These are phyloP conservation scores for Pseudorhombus dupliciocellatus DNA, from an alignment of 2,113 vertebrate genomes.

Conservation along the genomic window DNA sequence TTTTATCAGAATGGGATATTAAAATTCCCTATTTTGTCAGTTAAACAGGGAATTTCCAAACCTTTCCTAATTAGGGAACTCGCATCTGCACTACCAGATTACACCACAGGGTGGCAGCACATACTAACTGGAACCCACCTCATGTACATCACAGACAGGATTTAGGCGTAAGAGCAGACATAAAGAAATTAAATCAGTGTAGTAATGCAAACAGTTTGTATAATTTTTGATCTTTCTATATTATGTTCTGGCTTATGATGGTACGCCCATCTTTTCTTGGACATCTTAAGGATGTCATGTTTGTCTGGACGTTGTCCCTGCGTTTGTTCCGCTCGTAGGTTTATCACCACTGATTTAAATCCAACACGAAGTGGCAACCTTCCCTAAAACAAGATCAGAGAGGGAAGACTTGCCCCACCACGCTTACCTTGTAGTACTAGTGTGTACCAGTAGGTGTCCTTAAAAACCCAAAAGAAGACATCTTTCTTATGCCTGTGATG, in stretches of 20 bases:
- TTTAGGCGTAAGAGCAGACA: background rate
- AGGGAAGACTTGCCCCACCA: background rate
- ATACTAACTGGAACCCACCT: background rate
- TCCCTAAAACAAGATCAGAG: background rate
- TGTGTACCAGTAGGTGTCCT: slow-evolving; percentile 58
- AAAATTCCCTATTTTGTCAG: background rate
- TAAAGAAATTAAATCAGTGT: background rate
- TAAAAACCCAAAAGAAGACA: slow-evolving; percentile 31
- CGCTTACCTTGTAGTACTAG: slow-evolving; percentile 2
- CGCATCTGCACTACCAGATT: slow-evolving; percentile 22
- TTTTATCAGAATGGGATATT: too few relatives aligned
- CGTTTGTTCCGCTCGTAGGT: background rate
- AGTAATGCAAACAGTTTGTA: background rate
- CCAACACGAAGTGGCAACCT: background rate
- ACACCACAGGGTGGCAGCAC: slow-evolving; percentile 46
- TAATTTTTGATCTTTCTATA: background rate
- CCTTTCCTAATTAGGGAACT: background rate
- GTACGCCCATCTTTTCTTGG: background rate
- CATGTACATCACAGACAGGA: background rate
- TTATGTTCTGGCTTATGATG: background rate
- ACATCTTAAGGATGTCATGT: background rate
- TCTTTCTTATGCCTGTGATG: background rate
- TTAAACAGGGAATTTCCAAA: background rate
- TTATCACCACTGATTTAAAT: background rate
- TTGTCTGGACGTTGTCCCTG: background rate